Conservation (phyloP, 2,888 invertebrate genomes). For the Thalpophila matura region DNA sequence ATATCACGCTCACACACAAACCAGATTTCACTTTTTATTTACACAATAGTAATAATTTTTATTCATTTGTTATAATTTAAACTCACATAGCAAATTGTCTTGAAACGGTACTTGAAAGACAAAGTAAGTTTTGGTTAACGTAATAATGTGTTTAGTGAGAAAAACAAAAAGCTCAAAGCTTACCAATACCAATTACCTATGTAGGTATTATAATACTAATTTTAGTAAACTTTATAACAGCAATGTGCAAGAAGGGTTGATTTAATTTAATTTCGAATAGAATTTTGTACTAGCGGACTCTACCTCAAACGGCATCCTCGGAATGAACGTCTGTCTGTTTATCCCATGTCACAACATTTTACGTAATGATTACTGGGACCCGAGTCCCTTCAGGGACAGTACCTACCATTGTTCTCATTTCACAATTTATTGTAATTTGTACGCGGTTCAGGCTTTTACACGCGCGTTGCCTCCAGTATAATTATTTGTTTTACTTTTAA, state of each 20-base stretch:
- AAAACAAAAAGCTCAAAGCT: constrained; percentile 29
- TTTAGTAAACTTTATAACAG: constrained; percentile 48
- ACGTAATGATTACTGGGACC: constrained; percentile 70
- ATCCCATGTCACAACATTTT: constrained; percentile 70
- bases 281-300: constrained; percentile 50
- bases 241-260: constrained; percentile 43
- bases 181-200: too few species aligned
- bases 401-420: constrained; percentile 65
- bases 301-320: constrained; percentile 55
- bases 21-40: constrained; percentile 2
- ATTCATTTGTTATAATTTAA: not conserved
- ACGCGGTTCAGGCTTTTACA: constrained; percentile 57
- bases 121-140: not conserved
- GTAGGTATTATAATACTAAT: too few species aligned
- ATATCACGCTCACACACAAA: not conserved
- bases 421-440: constrained; percentile 63
- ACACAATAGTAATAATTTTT: too few species aligned
- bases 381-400: constrained; percentile 66
- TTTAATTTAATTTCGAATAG: constrained; percentile 58
- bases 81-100: not conserved
- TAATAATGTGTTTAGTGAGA: constrained; percentile 1
- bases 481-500: constrained; percentile 52
- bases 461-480: constrained; percentile 38
- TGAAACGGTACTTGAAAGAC: not conserved
- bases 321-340: constrained; percentile 65